Percentiles rank a stretch among this genome's conserved stretches.
Evolutionary conservation across 2,113 vertebrate genomes (phyloP).

Genomic region (Oncorhynchus tshawytscha): DNA sequence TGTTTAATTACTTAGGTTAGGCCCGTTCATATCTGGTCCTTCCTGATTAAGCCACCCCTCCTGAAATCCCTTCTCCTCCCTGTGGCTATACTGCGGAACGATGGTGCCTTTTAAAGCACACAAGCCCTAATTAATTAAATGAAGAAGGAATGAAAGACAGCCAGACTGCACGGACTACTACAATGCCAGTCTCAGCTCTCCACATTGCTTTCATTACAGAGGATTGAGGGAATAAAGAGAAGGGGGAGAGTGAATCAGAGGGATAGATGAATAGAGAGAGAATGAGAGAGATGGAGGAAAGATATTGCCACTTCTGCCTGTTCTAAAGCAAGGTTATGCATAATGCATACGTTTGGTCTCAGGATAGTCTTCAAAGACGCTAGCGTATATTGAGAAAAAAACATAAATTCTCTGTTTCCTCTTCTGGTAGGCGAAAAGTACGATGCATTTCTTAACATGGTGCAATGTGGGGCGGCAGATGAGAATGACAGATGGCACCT

Average conservation of each 20-base stretch:
- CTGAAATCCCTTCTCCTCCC: background rate
- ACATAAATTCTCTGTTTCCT: conserved; percentile 50
- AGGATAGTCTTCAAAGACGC: conserved; percentile 51
- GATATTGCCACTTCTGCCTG: conserved; percentile 43
- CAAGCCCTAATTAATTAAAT: conserved; percentile 46
- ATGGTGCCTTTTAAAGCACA: conserved; percentile 13
- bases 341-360: conserved; percentile 59
- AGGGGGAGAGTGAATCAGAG: conserved; percentile 9
- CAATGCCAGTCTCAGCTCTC: background rate
- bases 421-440: conserved; percentile 34
- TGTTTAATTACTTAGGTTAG: conserved; percentile 10
- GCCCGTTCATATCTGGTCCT: conserved; percentile 26
- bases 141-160: conserved; percentile 18
- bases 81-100: conserved; percentile 12
- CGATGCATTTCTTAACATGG: conserved; percentile 29
- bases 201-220: conserved; percentile 13
- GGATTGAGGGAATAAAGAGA: conserved; percentile 11
- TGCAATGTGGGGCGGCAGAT: background rate
- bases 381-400: conserved; percentile 37
- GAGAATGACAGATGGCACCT: conserved; percentile 34
- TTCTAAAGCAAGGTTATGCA: conserved; percentile 54
- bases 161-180: conserved; percentile 6
- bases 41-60: conserved; percentile 20
- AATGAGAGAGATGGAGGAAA: background rate
- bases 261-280: background rate